Evolutionary conservation across 2,797 vertebrate genomes (phyloP).

Genomic region (Propithecus perrieri): DNA sequence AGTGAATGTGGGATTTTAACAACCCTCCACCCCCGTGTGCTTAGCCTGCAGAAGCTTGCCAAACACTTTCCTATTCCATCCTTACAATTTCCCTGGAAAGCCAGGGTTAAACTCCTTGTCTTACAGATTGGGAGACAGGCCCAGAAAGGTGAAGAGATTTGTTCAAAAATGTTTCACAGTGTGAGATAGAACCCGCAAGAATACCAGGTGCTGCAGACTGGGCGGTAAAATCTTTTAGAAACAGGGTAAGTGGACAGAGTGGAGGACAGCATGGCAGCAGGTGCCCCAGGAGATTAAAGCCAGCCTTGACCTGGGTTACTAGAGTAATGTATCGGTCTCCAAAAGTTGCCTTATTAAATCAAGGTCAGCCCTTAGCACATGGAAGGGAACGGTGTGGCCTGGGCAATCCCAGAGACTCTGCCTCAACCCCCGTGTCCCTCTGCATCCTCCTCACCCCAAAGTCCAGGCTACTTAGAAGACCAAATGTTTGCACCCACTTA

Average conservation of each 20-base stretch:
- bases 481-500: not conserved
- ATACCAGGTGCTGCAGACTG: not conserved
- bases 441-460: not conserved
- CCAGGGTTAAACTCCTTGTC: not conserved
- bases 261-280: rapidly evolving
- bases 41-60: not conserved
- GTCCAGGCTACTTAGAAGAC: not conserved
- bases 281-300: not conserved
- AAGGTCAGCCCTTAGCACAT: not conserved
- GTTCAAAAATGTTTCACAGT: not conserved
- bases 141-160: not conserved
- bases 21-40: not conserved
- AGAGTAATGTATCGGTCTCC: not conserved
- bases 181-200: not conserved
- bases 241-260: not conserved
- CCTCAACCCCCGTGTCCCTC: no score
- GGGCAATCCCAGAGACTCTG: not conserved
- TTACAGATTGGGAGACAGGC: not conserved
- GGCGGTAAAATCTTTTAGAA: not conserved
- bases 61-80: not conserved
- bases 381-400: not conserved
- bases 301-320: not conserved
- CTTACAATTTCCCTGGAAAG: not conserved
- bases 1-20: not conserved
- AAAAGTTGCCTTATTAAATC: not conserved